Base-by-base conservation (phyloP, 2,113 vertebrate species). In the Neopipo cinnamomea region DNA sequence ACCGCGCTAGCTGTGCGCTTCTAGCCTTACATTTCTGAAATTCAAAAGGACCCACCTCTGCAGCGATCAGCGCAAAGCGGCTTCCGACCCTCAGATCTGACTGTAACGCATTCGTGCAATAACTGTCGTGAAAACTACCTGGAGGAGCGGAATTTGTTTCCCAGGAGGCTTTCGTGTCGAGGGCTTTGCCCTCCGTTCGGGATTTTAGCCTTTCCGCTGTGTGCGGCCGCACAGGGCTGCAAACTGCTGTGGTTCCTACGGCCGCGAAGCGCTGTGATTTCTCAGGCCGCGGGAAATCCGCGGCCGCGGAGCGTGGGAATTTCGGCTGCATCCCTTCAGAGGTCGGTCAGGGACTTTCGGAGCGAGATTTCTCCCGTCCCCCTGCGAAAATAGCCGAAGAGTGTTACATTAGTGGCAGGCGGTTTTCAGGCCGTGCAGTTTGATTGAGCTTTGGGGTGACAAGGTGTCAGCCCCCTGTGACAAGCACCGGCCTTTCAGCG, bases 1-100 rank as follows among this genome's bases (percentile, higher is more conserved):
- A 50, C 93, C 86, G 61, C 53, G 13, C 67, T 96, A 87, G 85
- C 61, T 93, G 82, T 80, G 96, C 65, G n/a, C 77, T 96, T 96
- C 96, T 97, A 95, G 95, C 92, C 88, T 98, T 97, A 97, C 95
- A 65, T 95, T 97, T 96, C 85, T 95, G 90, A 96, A 95, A 97
- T 90, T 96, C 95, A 96, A 96, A 97, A 94, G 95, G 83, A 88
- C 30, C 70, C 77, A 97, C 95, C 88, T 96, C 95, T 31, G 74
- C 62, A 67, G 89, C 95, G 95, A 95, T 96, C 95, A 96, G 70
- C 71, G 39, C 56, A 16, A 72, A 79, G 84, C 61, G 37, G 76
- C 80, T 97, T 95, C 95, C 82, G 92, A 65, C 84, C 71, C 87
- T 98, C 89, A 85, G 95, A 95, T 86, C 89, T 91, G 68, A 53